phyloP scores from a whole-genome alignment of 2,113 vertebrate genomes.

The Trichomycterus rosablanca region DNA sequence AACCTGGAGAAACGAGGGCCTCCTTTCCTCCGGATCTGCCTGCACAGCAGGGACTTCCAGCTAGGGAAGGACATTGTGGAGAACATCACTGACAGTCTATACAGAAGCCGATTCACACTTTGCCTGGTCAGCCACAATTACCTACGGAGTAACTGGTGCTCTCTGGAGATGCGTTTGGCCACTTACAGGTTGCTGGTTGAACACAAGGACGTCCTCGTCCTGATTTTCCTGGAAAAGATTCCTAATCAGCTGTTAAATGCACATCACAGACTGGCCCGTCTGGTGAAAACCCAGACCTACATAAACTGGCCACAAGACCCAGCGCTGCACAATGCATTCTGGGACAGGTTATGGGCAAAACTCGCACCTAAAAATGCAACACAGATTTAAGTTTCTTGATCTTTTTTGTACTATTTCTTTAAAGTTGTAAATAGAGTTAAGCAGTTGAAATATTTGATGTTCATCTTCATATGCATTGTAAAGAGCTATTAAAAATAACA shows the following conservation, averaged over 20 bases:
- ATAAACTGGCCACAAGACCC: conserved; percentile 47
- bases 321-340: conserved; percentile 36
- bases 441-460: too few relatives aligned
- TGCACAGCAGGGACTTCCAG: conserved; percentile 29
- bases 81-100: conserved; percentile 51
- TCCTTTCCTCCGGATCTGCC: conserved; percentile 23
- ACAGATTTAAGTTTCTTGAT: not conserved
- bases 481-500: too few relatives aligned
- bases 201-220: conserved; percentile 45
- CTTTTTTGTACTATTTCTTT: too few relatives aligned
- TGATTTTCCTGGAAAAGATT: conserved; percentile 50
- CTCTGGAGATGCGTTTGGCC: conserved; percentile 46
- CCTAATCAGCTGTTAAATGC: conserved; percentile 19
- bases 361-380: not conserved
- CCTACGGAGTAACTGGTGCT: conserved; percentile 46
- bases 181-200: conserved; percentile 46
- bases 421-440: too few relatives aligned
- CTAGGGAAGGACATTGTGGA: conserved; percentile 33
- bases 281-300: conserved; percentile 49
- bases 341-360: conserved; percentile 41
- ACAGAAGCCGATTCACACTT: conserved; percentile 63
- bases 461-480: too few relatives aligned
- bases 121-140: conserved; percentile 59
- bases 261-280: conserved; percentile 48
- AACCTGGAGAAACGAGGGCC: conserved; percentile 28